phyloP scores from a whole-genome alignment of 1,140 invertebrate genomes.

The Liolophura sinensis region DNA sequence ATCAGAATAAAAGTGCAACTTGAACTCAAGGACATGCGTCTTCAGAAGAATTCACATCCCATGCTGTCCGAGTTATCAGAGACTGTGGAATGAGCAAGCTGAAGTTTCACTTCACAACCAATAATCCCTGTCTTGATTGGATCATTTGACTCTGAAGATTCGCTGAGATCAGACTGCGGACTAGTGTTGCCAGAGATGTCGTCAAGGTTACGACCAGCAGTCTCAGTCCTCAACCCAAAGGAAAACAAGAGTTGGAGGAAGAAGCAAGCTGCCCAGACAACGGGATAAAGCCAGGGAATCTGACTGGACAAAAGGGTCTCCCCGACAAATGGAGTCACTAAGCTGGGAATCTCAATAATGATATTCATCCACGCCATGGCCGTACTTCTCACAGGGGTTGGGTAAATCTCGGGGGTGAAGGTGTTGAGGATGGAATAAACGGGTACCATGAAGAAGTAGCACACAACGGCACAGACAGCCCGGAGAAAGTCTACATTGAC shows the following conservation, averaged over 20 bases:
- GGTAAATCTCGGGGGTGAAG: conserved; percentile 48
- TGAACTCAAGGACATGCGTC: no score
- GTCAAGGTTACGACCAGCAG: conserved; percentile 32
- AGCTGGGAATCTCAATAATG: conserved; percentile 38
- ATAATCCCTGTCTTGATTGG: no score
- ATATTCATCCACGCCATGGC: conserved; percentile 46
- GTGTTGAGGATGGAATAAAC: conserved; percentile 51
- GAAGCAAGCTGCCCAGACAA: conserved; percentile 38
- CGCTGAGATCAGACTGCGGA: no score
- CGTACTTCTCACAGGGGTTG: conserved; percentile 39
- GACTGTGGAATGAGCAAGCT: no score
- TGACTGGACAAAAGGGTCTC: conserved; percentile 37
- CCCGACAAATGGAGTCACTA: conserved; percentile 44
- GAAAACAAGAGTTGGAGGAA: conserved; percentile 36
- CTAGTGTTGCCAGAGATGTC: conserved; percentile 8
- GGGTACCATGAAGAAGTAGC: conserved; percentile 52
- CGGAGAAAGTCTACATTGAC: conserved; percentile 31
- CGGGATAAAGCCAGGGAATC: conserved; percentile 44
- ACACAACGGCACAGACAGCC: conserved; percentile 39
- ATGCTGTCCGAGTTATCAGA: no score
- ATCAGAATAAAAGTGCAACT: no score
- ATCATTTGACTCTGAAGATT: no score
- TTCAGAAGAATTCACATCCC: no score
- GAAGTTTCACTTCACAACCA: no score
- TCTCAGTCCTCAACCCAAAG: conserved; percentile 37